Evolutionary conservation across 2,113 vertebrate genomes (phyloP).

Genomic region (Chaetura pelagica): DNA sequence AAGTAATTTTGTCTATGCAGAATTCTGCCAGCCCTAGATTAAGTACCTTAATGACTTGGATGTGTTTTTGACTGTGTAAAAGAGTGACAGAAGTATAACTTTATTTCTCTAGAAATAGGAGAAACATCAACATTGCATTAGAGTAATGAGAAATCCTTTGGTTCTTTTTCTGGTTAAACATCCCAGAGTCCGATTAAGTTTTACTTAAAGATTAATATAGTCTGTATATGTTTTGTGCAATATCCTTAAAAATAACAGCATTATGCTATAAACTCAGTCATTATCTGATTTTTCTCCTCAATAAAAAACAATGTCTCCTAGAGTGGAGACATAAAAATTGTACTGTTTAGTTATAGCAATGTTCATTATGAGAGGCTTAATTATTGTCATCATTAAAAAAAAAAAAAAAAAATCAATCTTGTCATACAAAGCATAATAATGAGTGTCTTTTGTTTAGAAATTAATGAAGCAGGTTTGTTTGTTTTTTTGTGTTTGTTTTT

Average conservation of each 20-base stretch:
- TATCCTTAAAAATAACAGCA: conserved; percentile 22
- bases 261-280: conserved; percentile 32
- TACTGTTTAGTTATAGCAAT: conserved; percentile 74
- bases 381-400: conserved; percentile 77
- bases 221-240: neutral
- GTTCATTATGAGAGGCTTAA: conserved; percentile 77
- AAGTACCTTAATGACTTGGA: neutral
- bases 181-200: neutral
- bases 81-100: neutral
- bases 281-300: conserved; percentile 58
- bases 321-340: conserved; percentile 70
- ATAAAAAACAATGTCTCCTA: conserved; percentile 63
- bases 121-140: neutral
- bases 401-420: conserved; percentile 57
- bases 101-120: neutral
- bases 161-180: neutral
- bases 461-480: conserved; percentile 40
- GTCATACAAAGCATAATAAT: conserved; percentile 76
- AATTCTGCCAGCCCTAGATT: neutral
- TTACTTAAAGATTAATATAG: conserved; percentile 11
- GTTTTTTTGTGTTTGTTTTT: conserved; percentile 10
- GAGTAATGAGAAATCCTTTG: neutral
- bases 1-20: neutral
- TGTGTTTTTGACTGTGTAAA: neutral
- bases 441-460: conserved; percentile 75